Evolutionary conservation across 2,888 invertebrate genomes (phyloP), one percentile per base, ranked within the genome.

Genomic region (Aleiodes alternator): DNA sequence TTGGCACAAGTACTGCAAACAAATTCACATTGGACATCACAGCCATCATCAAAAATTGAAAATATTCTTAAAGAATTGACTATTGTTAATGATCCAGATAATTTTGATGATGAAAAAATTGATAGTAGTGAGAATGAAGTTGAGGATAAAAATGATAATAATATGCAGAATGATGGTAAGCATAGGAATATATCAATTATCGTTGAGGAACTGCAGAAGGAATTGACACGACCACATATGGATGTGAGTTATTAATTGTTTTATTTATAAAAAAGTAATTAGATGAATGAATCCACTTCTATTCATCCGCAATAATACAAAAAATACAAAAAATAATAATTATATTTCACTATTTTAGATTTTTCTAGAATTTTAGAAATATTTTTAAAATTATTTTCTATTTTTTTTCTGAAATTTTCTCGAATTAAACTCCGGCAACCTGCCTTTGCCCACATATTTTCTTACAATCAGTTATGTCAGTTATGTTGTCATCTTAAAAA

Each of bases 181-280:
- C 83, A 84, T 23, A 83, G 84, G 38, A 94, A 94, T 88, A 95
- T 96, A 56, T 94, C 95, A 0, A 93, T 95, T 87, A 95, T 96
- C 86, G 92, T 96, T 23, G 93, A 93, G 84, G 94, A 95, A 82
- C 90, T 96, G 78, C 93, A 95, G 87, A 93, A 93, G 80, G 95
- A 95, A 87, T 86, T 94, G 84, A 87, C 51, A 82, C 34, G 85
- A 61, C 86, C 88, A n/a, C 79, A 77, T 38, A 77, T 85, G 78
- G 86, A 89, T 84, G 89, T 88, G 82, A 78, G 76, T 34, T 55
- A 3, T 9, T n/a, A 11, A 56, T 68, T 48, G 9, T 55, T 34
- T 68, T 66, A 51, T 57, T 7, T 1, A 23, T 23, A 23, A 23
- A 23, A 23, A 23, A 23, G 2, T 23, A 23, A 23, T 23, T 23